phyloP scores from a whole-genome alignment of 2,113 vertebrate genomes.

The Cranoglanis bouderius region DNA sequence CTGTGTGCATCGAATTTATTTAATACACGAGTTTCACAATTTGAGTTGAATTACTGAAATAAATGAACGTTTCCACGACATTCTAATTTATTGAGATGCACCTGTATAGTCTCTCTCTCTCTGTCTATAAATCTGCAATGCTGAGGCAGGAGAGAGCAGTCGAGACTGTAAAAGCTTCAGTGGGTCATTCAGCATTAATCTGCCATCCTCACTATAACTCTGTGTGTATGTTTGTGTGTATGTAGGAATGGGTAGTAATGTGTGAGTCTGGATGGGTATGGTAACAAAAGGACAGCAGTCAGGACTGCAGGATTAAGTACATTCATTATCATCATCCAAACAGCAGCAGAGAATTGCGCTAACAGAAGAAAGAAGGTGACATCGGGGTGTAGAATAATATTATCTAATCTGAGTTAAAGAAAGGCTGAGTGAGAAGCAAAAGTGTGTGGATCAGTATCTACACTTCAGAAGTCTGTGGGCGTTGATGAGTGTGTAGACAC shows the following conservation, averaged over 20 bases:
- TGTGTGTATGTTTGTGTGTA: neutral
- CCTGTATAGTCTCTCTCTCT: too few relatives aligned
- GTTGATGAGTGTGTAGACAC: constrained; percentile 8
- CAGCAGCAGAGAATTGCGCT: neutral
- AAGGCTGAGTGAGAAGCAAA: neutral
- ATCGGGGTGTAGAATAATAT: neutral
- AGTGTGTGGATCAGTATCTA: constrained; percentile 15
- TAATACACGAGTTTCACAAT: too few relatives aligned
- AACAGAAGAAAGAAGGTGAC: constrained; percentile 1
- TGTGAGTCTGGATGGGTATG: neutral
- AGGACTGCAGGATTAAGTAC: neutral
- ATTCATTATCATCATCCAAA: constrained; percentile 6
- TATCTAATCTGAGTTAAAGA: constrained; percentile 9
- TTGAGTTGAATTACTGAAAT: too few relatives aligned
- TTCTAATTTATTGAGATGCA: too few relatives aligned
- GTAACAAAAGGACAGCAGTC: neutral
- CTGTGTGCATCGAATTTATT: too few relatives aligned
- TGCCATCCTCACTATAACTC: neutral
- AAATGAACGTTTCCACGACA: too few relatives aligned
- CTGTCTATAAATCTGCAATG: constrained; percentile 3
- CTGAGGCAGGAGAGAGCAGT: constrained; percentile 6
- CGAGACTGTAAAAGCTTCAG: constrained; percentile 8
- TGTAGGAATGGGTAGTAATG: neutral
- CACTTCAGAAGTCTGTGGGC: constrained; percentile 14
- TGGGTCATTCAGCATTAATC: constrained; percentile 26